Base-by-base conservation (phyloP, 2,113 vertebrate species). In the Pygoscelis antarcticus region DNA sequence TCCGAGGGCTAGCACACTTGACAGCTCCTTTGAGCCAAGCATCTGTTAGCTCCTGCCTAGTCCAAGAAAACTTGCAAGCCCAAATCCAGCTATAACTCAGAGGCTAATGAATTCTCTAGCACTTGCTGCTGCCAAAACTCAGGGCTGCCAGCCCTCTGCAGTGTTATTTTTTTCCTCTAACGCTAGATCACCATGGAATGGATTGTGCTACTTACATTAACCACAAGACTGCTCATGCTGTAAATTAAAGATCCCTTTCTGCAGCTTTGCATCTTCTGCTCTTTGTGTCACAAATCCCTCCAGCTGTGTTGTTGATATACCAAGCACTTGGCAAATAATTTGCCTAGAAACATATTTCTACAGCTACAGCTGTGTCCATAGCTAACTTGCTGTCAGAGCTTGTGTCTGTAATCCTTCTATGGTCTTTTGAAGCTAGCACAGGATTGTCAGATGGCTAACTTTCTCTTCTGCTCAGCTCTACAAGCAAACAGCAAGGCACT, bases 201-300 rank as follows among this genome's bases (percentile, higher is more conserved):
- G 83, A 79, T 87, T 92, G 83, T 38, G 92, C 81, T 93, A 91
- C 80, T 92, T 79, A 92, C 17, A 61, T 89, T 92, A 94, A 93
- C 95, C 77, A 96, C 87, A 91, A 95, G 57, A 75, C 79, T 84
- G 80, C 52, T 95, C 86, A 95, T 91, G 92, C 87, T 94, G 61
- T 97, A 96, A 96, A 97, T 97, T 97, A 96, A 96, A 95, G 94
- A 79, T 87, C 61, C 27, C 36, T 89, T 93, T 81, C 89, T 83
- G 82, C 71, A 83, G 54, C 79, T 90, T 78, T 91, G 69, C 70
- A 66, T 96, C 90, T 89, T 87, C 52, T 46, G 65, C 86, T 76
- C 40, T 93, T 91, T 34, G 30, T 91, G 83, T 74, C 83, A 89
- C 54, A 84, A 92, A 97, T 85, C 65, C 58, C 74, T 82, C 81